These are phyloP conservation scores for Bombus vancouverensis DNA, from an alignment of 1,140 invertebrate species.

Conservation along the genomic window DNA sequence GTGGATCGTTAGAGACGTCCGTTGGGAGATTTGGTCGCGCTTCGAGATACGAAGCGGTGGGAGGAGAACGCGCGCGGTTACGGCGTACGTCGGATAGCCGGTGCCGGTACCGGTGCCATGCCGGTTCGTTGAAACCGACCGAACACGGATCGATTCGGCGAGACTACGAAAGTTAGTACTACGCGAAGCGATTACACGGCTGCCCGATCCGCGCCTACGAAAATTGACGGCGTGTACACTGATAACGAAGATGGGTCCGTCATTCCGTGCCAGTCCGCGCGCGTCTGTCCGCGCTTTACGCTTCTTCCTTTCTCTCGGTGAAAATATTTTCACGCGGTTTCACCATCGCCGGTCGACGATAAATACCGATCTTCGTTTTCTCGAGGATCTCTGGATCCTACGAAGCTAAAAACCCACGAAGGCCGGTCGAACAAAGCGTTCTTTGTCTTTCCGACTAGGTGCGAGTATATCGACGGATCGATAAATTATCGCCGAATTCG, in stretches of 20 bases:
- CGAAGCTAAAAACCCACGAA: fast-evolving
- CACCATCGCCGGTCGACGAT: constrained; percentile 21
- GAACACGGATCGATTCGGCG: constrained; percentile 78
- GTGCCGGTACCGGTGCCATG: neutral
- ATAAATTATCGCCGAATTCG: neutral
- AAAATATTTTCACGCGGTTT: constrained; percentile 52
- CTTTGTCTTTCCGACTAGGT: too few relatives aligned
- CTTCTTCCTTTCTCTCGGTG: constrained; percentile 24
- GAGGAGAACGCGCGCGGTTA: constrained; percentile 11
- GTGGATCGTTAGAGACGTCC: neutral
- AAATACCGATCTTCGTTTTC: neutral
- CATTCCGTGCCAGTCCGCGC: constrained; percentile 65
- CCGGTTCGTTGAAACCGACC: constrained; percentile 54
- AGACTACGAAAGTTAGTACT: constrained; percentile 77
- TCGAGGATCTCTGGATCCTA: fast-evolving
- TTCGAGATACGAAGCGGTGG: constrained; percentile 46
- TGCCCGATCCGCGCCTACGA: constrained; percentile 67
- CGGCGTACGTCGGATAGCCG: constrained; percentile 31
- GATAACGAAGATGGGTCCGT: constrained; percentile 66
- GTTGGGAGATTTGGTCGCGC: constrained; percentile 19
- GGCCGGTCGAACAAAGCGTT: too few relatives aligned
- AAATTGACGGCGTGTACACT: constrained; percentile 66
- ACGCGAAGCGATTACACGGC: constrained; percentile 73
- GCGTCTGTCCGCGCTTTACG: constrained; percentile 37
- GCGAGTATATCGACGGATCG: fast-evolving